Evolutionary conservation across 35 echinoderm and acorn worm genomes (phyloP), one percentile per base, ranked within the genome.

Genomic region (Lytechinus variegatus): DNA sequence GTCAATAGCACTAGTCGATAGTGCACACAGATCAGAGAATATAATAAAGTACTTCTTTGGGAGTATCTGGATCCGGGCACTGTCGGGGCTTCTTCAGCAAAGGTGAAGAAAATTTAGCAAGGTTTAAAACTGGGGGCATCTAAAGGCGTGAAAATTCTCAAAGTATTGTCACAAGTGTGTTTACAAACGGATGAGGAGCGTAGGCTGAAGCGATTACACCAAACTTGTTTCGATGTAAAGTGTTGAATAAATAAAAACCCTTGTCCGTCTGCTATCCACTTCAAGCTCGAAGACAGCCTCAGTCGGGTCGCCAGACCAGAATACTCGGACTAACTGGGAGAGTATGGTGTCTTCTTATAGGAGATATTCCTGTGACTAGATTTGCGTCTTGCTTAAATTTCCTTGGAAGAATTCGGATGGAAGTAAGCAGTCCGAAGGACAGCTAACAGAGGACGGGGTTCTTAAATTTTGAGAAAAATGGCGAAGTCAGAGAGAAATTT

Each of bases 1-100:
- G 66, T 79, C 66, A 79, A 79, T 79, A 79, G 66, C 66, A 79
- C 66, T 79, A 79, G 66, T 79, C 66, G 66, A 79, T 79, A 79
- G 24, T 79, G 66, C 66, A 79, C 66, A 79, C 66, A 79, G 66
- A 79, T 79, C 19, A 79, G 66, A 79, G 19, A 24, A 24, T 24
- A 24, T 24, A 7, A 79, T 79, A 19, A 1, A 79, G 8, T 24
- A n/a, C 66, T 79, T 71, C 21, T n/a, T 24, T 79, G 66, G 7
- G 19, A 79, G 19, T 79, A 79, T 79, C 66, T 79, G 66, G 19
- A 79, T 79, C 8, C 19, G 66, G 16, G 66, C 6, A 24, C 33
- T 44, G 66, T 24, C 19, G 66, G n/a, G 66, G 66, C 19, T n/a
- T n/a, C 66, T n/a, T 79, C 19, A 16, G 21, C 19, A 4, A 79